phyloP scores from a whole-genome alignment of 2,113 vertebrate species.

The Telmatochromis sp. region DNA sequence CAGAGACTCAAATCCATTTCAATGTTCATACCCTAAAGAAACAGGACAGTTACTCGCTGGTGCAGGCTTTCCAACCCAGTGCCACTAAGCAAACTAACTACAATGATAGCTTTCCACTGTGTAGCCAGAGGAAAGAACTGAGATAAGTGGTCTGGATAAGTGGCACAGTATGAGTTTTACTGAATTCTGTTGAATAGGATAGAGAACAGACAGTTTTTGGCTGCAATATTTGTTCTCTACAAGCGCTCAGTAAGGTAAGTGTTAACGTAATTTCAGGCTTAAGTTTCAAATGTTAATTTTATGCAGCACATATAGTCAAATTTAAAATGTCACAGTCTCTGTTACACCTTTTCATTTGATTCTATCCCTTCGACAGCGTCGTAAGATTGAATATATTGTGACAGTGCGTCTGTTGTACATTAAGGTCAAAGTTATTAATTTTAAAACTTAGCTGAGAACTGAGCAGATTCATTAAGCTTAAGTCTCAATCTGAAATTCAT shows the following conservation, averaged over 20 bases:
- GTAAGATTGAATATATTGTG: not conserved
- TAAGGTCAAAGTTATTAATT: conserved; percentile 16
- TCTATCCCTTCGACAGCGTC: not conserved
- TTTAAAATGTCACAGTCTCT: not conserved
- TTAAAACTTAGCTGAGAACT: not conserved
- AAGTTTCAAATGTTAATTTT: not conserved
- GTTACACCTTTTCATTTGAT: not conserved
- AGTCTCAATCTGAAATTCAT: not conserved
- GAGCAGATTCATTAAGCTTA: not conserved
- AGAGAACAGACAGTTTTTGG: not conserved
- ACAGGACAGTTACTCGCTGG: not conserved
- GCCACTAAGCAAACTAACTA: not conserved
- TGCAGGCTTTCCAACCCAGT: not conserved
- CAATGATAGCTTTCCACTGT: not conserved
- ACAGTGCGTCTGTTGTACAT: not conserved
- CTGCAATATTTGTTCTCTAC: not conserved
- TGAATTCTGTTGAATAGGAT: not conserved
- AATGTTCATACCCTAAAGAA: not conserved
- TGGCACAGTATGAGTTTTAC: not conserved
- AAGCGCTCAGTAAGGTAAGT: not conserved
- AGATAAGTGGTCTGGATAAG: not conserved
- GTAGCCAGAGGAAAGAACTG: not conserved
- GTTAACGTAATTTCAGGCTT: not conserved
- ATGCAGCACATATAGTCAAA: not conserved
- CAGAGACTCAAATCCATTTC: not conserved